Conservation (phyloP, 2,888 invertebrate genomes). For the Eurois occulta region DNA sequence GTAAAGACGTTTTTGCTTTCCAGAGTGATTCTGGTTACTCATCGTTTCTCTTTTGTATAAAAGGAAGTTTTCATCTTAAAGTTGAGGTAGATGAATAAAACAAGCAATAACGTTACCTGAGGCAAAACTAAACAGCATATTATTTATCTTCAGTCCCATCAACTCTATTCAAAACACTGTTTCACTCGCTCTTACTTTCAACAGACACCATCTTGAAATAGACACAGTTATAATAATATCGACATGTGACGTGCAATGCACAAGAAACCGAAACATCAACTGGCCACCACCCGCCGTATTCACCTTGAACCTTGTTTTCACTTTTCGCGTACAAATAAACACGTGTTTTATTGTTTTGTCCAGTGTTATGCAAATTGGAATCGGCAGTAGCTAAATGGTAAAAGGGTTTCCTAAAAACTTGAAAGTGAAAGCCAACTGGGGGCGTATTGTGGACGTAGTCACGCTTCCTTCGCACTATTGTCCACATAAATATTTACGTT, state of each 20-base stretch:
- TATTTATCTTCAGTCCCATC: slow-evolving; percentile 3
- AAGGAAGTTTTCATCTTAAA: neutral
- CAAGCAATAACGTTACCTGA: slow-evolving; percentile 22
- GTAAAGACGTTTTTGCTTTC: neutral
- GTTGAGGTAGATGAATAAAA: neutral
- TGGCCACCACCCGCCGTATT: slow-evolving; percentile 76
- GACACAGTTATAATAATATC: slow-evolving; percentile 45
- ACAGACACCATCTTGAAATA: slow-evolving; percentile 43
- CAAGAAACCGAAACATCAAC: slow-evolving; percentile 83
- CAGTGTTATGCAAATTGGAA: slow-evolving; percentile 88
- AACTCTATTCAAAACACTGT: slow-evolving; percentile 9
- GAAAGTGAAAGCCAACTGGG: slow-evolving; percentile 89
- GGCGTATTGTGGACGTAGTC: slow-evolving; percentile 83
- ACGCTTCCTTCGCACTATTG: slow-evolving; percentile 85
- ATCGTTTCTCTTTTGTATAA: neutral
- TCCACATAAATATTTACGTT: slow-evolving; percentile 88
- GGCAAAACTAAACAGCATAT: neutral
- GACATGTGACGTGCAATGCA: slow-evolving; percentile 80
- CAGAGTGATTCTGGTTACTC: neutral
- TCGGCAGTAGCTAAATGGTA: slow-evolving; percentile 84
- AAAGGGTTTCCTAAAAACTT: slow-evolving; percentile 86
- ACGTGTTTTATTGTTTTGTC: slow-evolving; percentile 82
- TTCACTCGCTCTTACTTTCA: slow-evolving; percentile 41
- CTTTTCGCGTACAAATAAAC: slow-evolving; percentile 88
- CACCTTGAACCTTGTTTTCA: slow-evolving; percentile 88